Evolutionary conservation across 2,888 invertebrate species (phyloP), one percentile per base, ranked within the genome.

Genomic region (Tridacna crocea): DNA sequence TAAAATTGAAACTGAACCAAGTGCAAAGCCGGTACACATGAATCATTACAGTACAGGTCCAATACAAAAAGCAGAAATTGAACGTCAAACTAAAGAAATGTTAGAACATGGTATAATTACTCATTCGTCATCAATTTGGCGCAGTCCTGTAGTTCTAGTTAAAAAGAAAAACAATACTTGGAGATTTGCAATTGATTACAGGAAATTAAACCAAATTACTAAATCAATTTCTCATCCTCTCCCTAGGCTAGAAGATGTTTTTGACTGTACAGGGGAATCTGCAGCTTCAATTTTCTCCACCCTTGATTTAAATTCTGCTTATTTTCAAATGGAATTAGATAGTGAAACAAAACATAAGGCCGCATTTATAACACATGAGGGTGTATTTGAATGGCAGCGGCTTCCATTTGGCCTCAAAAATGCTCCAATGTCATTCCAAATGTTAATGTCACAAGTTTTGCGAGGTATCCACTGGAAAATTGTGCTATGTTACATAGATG

Each of bases 401-500:
- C 75, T 85, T 72, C 80, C 79, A 8, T 85, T 84, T 78, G 85
- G 87, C 15, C 65, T 88, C 22, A 80, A 68, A 60, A 88, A 88
- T 51, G 70, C 76, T 15, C 77, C 80, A 48, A 66, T 58, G 12
- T 63, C 82, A 22, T 88, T 88, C 70, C 84, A 85, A 61, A 80
- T 79, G 72, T 26, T 84, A 4, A 87, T 84, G 86, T 74, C 83
- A 17, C 79, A 83, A 65, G 82, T 87, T 24, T 74, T 89, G 13
- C 55, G 83, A 46, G 87, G 87, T 27, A 72, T 89, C 3, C 86
- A 85, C 26, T 88, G 89, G 87, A 89, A 88, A 78, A 77, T 79
- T 73, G 79, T 88, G 4, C 58, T 87, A 15, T 87, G 87, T 19
- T 87, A 87, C 66, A 81, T 88, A 17, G 88, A 88, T 77, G 86